These are phyloP conservation scores for Sicus ferrugineus DNA, from an alignment of 2,888 invertebrate genomes.

Conservation along the genomic window DNA sequence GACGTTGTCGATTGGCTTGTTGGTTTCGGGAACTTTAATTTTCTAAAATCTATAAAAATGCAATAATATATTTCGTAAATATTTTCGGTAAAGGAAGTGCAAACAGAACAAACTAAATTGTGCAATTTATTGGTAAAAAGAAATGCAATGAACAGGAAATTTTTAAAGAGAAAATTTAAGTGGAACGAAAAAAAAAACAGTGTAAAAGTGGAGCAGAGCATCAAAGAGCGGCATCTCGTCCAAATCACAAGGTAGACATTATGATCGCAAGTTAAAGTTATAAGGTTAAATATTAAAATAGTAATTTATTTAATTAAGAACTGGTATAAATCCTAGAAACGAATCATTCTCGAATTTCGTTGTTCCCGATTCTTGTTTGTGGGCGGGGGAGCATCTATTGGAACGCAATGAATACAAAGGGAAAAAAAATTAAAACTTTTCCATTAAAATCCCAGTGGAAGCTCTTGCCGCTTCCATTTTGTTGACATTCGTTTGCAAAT, in stretches of 20 bases:
- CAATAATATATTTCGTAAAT: constrained; percentile 5
- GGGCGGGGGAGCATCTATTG: too few species aligned
- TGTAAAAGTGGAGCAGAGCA: constrained; percentile 4
- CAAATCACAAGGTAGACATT: too few species aligned
- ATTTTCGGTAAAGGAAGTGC: constrained; percentile 6
- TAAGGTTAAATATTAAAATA: too few species aligned
- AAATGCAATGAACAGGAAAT: background rate
- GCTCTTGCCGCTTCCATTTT: constrained; percentile 15
- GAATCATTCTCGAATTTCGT: too few species aligned
- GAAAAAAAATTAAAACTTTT: too few species aligned
- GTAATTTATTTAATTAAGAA: too few species aligned
- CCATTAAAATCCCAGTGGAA: constrained; percentile 21
- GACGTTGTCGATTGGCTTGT: constrained; percentile 35
- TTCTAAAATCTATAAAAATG: constrained; percentile 21
- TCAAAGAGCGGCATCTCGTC: background rate
- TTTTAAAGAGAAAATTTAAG: constrained; percentile 20
- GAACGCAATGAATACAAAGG: constrained; percentile 10
- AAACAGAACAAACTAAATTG: constrained; percentile 17
- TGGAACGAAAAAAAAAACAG: constrained; percentile 13
- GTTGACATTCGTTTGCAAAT: constrained; percentile 11
- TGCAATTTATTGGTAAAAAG: constrained; percentile 16
- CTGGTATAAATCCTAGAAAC: too few species aligned
- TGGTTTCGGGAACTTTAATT: constrained; percentile 1
- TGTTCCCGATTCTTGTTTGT: too few species aligned
- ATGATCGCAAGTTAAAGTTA: too few species aligned